Base-by-base conservation (phyloP, 2,797 vertebrate genomes). In the Spinibarbus caldwelli region DNA sequence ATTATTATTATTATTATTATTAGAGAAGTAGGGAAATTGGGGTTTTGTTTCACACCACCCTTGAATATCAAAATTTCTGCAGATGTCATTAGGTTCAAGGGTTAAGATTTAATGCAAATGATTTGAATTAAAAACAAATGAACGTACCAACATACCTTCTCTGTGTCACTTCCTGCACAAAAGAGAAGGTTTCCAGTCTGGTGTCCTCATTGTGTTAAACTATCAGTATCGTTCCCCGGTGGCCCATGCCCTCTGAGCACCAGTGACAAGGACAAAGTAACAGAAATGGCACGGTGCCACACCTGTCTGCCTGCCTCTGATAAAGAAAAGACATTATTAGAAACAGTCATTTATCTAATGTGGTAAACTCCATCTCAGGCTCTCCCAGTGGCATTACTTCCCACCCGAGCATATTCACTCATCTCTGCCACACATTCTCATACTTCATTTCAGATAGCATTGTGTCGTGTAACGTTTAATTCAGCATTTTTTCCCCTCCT, bases 381-480 rank as follows among this genome's bases (percentile, higher is more conserved):
- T 81, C 82, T 90, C 89, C 91, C 89, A 89, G 88, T 89, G 90
- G 90, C 88, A 90, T 91, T 19, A 83, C 82, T 80, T 47, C 36
- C 38, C 45, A 77, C 85, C 36, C 62, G 8, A 67, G 66, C 41
- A 41, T 70, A 78, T 49, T 80, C 67, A 79, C 59, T 78, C 43
- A 38, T 86, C 87, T 71, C 45, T 71, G 49, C 66, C 49, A 76
- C 54, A 62, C 70, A 83, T 75, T 82, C 76, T 78, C 41, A 85
- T 88, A 88, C 92, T 92, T 92, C 90, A 95, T 95, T 95, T 94
- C 88, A 94, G 95, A 95, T 95, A 94, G 92, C 92, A 94, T 92
- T 94, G 91, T 93, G 87, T 89, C 85, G 23, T 57, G 72, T 70
- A 45, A 66, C 89, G n/a, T 91, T 93, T 92, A 90, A 92, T 87